These are phyloP conservation scores for Clepsis dumicolana DNA, from an alignment of 2,888 invertebrate genomes.

Conservation along the genomic window DNA sequence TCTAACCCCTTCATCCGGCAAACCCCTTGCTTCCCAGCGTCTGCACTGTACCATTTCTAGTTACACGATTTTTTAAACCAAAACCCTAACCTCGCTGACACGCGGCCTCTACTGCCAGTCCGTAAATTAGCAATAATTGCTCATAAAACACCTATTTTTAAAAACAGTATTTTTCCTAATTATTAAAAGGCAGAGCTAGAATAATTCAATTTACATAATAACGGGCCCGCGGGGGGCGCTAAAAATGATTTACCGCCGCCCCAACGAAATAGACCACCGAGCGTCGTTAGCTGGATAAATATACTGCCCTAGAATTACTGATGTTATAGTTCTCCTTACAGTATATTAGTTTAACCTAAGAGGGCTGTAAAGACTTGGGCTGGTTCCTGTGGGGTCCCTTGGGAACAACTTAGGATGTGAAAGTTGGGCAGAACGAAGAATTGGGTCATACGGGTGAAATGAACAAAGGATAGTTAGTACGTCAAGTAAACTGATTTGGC, in stretches of 20 bases:
- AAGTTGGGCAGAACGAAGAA: neutral
- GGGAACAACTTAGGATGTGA: neutral
- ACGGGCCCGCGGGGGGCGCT: neutral
- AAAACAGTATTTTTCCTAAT: neutral
- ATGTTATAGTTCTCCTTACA: neutral
- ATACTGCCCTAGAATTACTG: neutral
- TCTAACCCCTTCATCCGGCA: no score
- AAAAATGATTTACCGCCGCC: neutral
- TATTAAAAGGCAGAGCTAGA: conserved; percentile 1
- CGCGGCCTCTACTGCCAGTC: no score
- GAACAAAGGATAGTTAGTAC: neutral
- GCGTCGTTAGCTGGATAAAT: neutral
- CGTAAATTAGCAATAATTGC: no score
- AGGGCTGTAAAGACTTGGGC: neutral
- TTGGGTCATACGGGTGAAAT: neutral
- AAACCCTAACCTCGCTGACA: no score
- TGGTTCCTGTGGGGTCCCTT: neutral
- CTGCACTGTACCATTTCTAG: no score
- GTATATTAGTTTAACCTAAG: neutral
- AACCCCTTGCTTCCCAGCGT: no score
- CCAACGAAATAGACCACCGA: neutral
- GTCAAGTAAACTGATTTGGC: no score
- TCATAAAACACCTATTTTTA: conserved; percentile 3
- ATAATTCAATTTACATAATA: conserved; percentile 8
- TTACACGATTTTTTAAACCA: no score